phyloP scores from a whole-genome alignment of 2,888 invertebrate genomes.

The Helleia helle region DNA sequence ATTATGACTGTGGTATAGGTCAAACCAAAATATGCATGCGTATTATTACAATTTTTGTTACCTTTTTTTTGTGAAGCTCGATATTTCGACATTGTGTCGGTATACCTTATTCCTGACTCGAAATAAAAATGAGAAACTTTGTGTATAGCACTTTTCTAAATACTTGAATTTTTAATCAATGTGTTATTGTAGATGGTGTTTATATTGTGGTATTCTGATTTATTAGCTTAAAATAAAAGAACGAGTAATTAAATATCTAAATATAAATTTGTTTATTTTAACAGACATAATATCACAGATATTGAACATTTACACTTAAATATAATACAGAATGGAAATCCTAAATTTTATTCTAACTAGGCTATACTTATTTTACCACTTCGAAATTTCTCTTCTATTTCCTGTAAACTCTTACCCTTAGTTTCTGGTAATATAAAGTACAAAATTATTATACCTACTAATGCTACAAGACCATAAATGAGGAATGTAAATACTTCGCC shows the following conservation, averaged over 20 bases:
- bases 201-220: too few relatives aligned
- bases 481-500: constrained; percentile 77
- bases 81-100: too few relatives aligned
- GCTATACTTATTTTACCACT: constrained; percentile 39
- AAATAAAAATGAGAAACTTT: too few relatives aligned
- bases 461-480: constrained; percentile 73
- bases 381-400: constrained; percentile 77
- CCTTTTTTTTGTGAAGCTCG: too few relatives aligned
- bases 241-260: constrained; percentile 19
- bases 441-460: constrained; percentile 73
- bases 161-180: too few relatives aligned
- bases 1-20: too few relatives aligned
- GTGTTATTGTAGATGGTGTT: too few relatives aligned
- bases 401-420: constrained; percentile 77
- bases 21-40: too few relatives aligned
- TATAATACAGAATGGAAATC: constrained; percentile 20
- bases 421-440: constrained; percentile 80
- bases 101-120: too few relatives aligned
- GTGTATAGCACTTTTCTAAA: too few relatives aligned
- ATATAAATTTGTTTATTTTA: constrained; percentile 20
- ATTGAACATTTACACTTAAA: constrained; percentile 36
- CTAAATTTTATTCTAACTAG: constrained; percentile 21
- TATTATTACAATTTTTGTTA: too few relatives aligned
- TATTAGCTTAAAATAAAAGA: constrained; percentile 16
- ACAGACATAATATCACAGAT: constrained; percentile 53